phyloP scores from a whole-genome alignment of 37 sponge, comb jelly and placozoan species.

The Ephydatia muelleri region DNA sequence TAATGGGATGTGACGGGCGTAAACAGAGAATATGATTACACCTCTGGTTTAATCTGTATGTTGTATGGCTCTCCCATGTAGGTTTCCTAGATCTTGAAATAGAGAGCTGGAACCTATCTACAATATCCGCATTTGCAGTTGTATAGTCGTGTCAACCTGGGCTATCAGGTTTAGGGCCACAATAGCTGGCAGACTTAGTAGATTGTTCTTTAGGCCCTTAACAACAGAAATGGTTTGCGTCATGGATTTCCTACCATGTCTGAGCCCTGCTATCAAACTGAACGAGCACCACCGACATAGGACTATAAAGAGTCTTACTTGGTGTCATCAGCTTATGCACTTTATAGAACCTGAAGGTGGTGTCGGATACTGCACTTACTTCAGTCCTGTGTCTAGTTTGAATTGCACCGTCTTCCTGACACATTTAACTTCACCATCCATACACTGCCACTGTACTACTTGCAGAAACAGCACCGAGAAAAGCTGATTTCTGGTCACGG shows the following conservation, averaged over 20 bases:
- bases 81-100: not conserved
- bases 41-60: too few species aligned
- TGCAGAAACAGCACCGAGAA: conserved; percentile 11
- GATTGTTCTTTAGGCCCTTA: conserved; percentile 6
- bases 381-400: conserved; percentile 33
- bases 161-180: not conserved
- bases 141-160: not conserved
- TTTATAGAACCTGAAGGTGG: not conserved
- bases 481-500: too few species aligned
- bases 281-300: not conserved
- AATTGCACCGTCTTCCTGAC: not conserved
- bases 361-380: conserved; percentile 10
- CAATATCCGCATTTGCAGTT: not conserved
- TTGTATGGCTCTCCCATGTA: not conserved
- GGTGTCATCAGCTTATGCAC: not conserved
- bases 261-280: conserved; percentile 5
- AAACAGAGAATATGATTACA: not conserved
- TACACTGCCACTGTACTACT: not conserved
- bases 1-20: not conserved
- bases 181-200: conserved; percentile 24
- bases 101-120: not conserved
- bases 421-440: conserved; percentile 12
- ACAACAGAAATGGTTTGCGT: too few species aligned
- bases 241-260: not conserved
- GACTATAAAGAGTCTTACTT: not conserved